These are phyloP conservation scores for Helicoverpa armigera DNA, from an alignment of 1,140 invertebrate species.

Conservation along the genomic window DNA sequence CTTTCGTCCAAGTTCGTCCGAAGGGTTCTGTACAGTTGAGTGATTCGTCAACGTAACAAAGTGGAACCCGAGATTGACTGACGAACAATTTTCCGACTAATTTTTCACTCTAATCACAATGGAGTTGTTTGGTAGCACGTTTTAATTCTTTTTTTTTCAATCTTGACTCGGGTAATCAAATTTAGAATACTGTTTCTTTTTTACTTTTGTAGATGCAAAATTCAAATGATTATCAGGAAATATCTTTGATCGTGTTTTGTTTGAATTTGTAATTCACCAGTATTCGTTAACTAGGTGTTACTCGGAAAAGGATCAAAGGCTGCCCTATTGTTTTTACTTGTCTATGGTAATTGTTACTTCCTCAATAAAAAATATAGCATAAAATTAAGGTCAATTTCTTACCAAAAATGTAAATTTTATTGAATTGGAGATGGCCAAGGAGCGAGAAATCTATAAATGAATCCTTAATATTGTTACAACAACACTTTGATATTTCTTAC, in stretches of 20 bases:
- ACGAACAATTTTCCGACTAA: slow-evolving; percentile 49
- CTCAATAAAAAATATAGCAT: no score
- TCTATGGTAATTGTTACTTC: background rate
- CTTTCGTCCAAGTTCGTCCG: slow-evolving; percentile 47
- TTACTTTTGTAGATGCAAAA: slow-evolving; percentile 3
- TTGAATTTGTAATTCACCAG: background rate
- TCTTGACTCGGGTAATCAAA: slow-evolving; percentile 22
- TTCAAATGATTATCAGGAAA: slow-evolving; percentile 11
- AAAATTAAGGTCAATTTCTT: background rate
- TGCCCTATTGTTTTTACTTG: background rate
- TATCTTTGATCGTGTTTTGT: slow-evolving; percentile 5
- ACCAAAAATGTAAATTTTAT: background rate
- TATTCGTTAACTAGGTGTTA: background rate
- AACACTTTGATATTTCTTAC: slow-evolving; percentile 63
- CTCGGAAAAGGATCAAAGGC: background rate
- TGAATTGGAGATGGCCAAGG: background rate
- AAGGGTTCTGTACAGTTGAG: slow-evolving; percentile 49
- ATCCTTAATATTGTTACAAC: slow-evolving; percentile 34
- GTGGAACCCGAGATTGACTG: slow-evolving; percentile 53
- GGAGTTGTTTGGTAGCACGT: slow-evolving; percentile 39
- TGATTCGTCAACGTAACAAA: slow-evolving; percentile 61
- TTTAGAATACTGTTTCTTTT: slow-evolving; percentile 15
- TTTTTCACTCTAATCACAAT: slow-evolving; percentile 57
- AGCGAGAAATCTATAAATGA: slow-evolving; percentile 28
- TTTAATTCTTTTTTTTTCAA: slow-evolving; percentile 55